Base-by-base conservation (phyloP, 1,140 invertebrate genomes). In the Magallana angulata region DNA sequence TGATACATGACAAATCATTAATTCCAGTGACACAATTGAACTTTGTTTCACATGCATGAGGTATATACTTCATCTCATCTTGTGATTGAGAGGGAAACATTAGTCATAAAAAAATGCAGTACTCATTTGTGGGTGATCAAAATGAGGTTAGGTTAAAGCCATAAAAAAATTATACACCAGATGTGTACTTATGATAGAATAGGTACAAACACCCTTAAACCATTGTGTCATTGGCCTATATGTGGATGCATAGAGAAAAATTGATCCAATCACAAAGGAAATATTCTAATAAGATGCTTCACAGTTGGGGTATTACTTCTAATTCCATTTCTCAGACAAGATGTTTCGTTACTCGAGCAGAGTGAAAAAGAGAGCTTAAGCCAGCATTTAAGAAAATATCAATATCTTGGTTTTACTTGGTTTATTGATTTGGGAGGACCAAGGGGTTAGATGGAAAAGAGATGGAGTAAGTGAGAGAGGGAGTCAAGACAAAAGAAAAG, bases 291-390 rank as follows among this genome's bases (percentile, higher is more conserved):
- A 76, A 76, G 68, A 76, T 30, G 12, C 36, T 8, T 30, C 68
- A 76, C 68, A 76, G 68, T 76, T 76, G 68, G 68, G 68, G 68
- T 76, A 30, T 76, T 30, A 76, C 36, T 18, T 76, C 68, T 76
- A 30, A 76, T 76, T 76, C 68, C 68, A 76, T 76, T 30, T 76
- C 36, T 30, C 68, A 76, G 68, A 76, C 68, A 76, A 76, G 68
- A 76, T 76, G 68, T 76, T 76, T 76, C 68, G 18, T 30, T 24
- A 76, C 68, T 76, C 24, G 12, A 36, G 68, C 68, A 76, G 68
- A 24, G 68, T 76, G 68, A 76, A 76, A 76, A 76, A 76, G 24
- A 76, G 68, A 76, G 68, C 36, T 48, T 48, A 48, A 48, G 36
- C 36, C 5, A 48, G 36, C 68, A 76, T 76, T 76, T 76, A 76